Evolutionary conservation across 2,113 vertebrate genomes (phyloP), one percentile per base, ranked within the genome.

Genomic region (Mesitornis unicolor): DNA sequence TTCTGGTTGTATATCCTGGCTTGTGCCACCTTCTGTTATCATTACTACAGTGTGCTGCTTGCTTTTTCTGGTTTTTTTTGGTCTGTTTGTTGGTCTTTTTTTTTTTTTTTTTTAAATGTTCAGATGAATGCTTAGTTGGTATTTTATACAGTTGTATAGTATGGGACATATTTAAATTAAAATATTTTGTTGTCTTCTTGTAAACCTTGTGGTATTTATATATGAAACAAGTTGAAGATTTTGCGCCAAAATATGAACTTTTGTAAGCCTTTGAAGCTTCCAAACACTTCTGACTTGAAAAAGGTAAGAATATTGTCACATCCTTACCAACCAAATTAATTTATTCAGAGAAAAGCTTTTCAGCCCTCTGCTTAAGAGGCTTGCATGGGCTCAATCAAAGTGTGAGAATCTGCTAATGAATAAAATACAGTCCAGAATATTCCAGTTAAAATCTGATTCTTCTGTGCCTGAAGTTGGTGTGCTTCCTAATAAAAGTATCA

Each of bases 121-220:
- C 51, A 43, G 43, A 80, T 74, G 90, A 90, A 93, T 91, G 79
- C 93, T 95, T 95, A 43, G 80, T 56, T 96, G 68, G 47, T 81
- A 86, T 96, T 96, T 97, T 97, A 77, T 96, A 97, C 85, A 67
- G 79, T 93, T 97, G 92, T 94, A 90, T 84, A 96, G 90, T 92
- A 96, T 87, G 73, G 87, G 75, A 59, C 90, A 67, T 94, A 95
- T 95, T 87, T 89, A 94, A 95, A 96, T 97, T 96, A 96, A 97
- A 97, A 70, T 92, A 96, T 96, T 97, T 96, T 95, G 63, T 97
- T 76, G 95, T 95, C 87, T 84, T 94, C 94, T 96, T 96, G 73
- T 90, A 96, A 68, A 51, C 38, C 75, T 67, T 2, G 26, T 93
- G 79, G 47, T 90, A n/a, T 92, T 93, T 84, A 26, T 94, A 70